A percentile compares a stretch with the other conserved stretches of the same genome.
phyloP scores from a whole-genome alignment of 2,113 vertebrate genomes.

The Tichodroma muraria region DNA sequence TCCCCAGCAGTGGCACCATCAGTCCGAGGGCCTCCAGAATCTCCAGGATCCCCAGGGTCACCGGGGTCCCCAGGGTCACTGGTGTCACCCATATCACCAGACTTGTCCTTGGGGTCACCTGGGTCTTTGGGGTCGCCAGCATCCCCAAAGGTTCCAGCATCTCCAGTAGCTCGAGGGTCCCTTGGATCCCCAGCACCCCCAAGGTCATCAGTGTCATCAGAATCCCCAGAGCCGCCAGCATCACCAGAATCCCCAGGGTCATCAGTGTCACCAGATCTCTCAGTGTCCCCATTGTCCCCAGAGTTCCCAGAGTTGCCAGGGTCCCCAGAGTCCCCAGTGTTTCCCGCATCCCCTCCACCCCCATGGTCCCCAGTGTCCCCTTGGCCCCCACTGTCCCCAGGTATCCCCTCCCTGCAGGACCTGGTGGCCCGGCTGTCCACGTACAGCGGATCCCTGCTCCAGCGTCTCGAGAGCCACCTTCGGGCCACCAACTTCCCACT shows the following conservation, averaged over 20 bases:
- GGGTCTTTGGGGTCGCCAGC: neutral
- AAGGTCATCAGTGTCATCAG: neutral
- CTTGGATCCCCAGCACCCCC: neutral
- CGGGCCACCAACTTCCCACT: neutral
- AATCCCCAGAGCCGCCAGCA: neutral
- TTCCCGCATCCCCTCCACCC: neutral
- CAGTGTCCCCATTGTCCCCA: neutral
- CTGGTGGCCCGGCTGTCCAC: constrained; percentile 2
- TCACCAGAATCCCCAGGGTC: neutral
- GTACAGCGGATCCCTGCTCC: constrained; percentile 1
- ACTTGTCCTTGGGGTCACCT: neutral
- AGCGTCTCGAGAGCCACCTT: constrained; percentile 47
- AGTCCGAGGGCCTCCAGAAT: neutral
- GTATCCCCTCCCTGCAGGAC: constrained; percentile 20
- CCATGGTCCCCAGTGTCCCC: neutral
- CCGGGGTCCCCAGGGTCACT: neutral
- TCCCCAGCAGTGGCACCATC: neutral
- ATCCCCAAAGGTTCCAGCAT: neutral
- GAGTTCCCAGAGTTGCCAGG: neutral
- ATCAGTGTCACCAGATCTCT: neutral
- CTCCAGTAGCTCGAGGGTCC: neutral
- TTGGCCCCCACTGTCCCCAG: neutral
- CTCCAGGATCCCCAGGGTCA: neutral
- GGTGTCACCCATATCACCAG: neutral
- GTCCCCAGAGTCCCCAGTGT: neutral